Conservation (phyloP, 2,113 vertebrate species). For the Myotis lucifugus region DNA sequence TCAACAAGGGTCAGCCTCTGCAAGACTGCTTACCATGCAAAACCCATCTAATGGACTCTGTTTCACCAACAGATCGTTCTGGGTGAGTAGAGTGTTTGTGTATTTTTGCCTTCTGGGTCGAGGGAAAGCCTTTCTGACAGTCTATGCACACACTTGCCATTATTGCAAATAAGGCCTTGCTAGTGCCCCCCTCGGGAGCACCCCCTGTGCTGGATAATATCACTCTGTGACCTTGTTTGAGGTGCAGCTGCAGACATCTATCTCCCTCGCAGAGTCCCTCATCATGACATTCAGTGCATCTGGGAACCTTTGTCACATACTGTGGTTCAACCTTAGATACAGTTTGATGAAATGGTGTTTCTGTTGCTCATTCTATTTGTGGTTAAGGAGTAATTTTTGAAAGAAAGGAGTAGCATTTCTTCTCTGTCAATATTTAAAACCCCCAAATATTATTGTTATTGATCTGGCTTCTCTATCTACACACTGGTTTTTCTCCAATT, state of each 20-base stretch:
- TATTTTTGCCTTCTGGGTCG: neutral
- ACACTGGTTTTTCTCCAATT: neutral
- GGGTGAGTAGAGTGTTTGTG: neutral
- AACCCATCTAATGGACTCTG: neutral
- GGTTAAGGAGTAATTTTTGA: neutral
- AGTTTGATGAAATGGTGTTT: neutral
- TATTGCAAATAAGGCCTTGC: neutral
- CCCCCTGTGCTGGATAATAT: neutral
- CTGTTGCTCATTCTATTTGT: neutral
- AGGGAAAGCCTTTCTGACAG: neutral
- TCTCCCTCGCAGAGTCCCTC: neutral
- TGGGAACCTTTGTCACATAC: neutral
- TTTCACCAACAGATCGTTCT: neutral
- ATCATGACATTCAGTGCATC: neutral
- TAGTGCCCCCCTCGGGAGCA: neutral
- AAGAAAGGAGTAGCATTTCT: neutral
- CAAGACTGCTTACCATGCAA: neutral
- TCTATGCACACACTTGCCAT: neutral
- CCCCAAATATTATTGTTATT: neutral
- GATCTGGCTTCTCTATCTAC: neutral
- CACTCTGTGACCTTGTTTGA: neutral
- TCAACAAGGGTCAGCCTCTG: neutral
- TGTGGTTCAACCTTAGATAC: neutral
- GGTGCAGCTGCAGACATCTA: neutral
- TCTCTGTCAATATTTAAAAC: neutral